These are phyloP conservation scores for Crotalus horridus DNA, from an alignment of 2,113 vertebrate genomes.

Conservation along the genomic window DNA sequence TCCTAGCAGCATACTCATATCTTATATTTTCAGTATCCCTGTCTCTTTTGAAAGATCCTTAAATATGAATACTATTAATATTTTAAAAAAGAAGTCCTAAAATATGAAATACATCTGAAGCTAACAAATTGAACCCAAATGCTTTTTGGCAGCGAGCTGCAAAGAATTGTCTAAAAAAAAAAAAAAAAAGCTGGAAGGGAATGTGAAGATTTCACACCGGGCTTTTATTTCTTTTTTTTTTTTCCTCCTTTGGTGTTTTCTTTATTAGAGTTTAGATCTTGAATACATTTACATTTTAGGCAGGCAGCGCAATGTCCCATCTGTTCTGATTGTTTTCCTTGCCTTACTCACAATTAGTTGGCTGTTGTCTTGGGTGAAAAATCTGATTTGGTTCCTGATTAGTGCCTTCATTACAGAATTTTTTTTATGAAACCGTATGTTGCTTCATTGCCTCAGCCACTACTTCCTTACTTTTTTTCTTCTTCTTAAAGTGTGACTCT, in stretches of 20 bases:
- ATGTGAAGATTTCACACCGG: not conserved
- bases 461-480: constrained; percentile 5
- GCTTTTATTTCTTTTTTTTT: constrained; percentile 9
- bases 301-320: constrained; percentile 12
- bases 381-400: constrained; percentile 46
- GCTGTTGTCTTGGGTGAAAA: constrained; percentile 21
- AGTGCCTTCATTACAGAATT: constrained; percentile 40
- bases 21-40: constrained; percentile 26
- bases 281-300: constrained; percentile 29
- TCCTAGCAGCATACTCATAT: constrained; percentile 23
- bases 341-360: constrained; percentile 28
- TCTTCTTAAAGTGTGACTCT: constrained; percentile 32
- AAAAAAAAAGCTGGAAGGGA: not conserved
- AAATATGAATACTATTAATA: constrained; percentile 11
- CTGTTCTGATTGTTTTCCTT: constrained; percentile 27
- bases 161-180: not conserved
- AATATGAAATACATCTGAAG: not conserved
- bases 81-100: constrained; percentile 25
- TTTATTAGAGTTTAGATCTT: constrained; percentile 35
- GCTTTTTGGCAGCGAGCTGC: not conserved
- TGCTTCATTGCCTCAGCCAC: constrained; percentile 35
- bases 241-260: not conserved
- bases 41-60: not conserved
- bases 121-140: not conserved
- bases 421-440: constrained; percentile 27